Percentiles rank a stretch among this genome's conserved stretches.
phyloP scores from a whole-genome alignment of 2,888 invertebrate species.

The Bibio marci region DNA sequence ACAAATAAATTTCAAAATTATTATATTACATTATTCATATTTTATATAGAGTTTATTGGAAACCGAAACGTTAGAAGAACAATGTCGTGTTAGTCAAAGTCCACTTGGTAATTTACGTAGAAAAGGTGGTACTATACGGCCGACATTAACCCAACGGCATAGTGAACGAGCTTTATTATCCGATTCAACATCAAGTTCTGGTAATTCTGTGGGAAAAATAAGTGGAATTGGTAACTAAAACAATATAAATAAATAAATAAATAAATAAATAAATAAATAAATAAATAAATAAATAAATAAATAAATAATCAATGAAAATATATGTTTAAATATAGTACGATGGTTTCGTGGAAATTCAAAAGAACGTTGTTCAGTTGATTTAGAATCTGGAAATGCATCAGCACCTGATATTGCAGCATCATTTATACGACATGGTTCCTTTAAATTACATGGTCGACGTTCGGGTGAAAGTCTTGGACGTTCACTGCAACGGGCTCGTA shows the following conservation, averaged over 20 bases:
- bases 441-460: conserved; percentile 27
- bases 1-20: conserved; percentile 8
- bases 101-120: conserved; percentile 58
- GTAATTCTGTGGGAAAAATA: conserved; percentile 35
- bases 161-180: conserved; percentile 57
- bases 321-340: conserved; percentile 35
- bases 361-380: conserved; percentile 33
- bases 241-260: no score
- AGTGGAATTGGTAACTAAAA: conserved; percentile 46
- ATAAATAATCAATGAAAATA: no score
- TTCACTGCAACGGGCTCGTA: conserved; percentile 63
- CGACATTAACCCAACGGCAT: conserved; percentile 64
- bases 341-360: conserved; percentile 44
- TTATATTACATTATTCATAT: no score
- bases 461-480: conserved; percentile 36
- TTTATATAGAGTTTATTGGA: conserved; percentile 57
- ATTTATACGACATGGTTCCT: conserved; percentile 33
- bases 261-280: no score
- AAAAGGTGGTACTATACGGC: conserved; percentile 32
- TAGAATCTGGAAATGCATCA: conserved; percentile 31
- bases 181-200: conserved; percentile 32
- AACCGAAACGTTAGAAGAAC: conserved; percentile 59
- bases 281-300: no score
- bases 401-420: conserved; percentile 40
- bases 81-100: conserved; percentile 54